Evolutionary conservation across 2,888 invertebrate genomes (phyloP).

Genomic region (Leuctra nigra): DNA sequence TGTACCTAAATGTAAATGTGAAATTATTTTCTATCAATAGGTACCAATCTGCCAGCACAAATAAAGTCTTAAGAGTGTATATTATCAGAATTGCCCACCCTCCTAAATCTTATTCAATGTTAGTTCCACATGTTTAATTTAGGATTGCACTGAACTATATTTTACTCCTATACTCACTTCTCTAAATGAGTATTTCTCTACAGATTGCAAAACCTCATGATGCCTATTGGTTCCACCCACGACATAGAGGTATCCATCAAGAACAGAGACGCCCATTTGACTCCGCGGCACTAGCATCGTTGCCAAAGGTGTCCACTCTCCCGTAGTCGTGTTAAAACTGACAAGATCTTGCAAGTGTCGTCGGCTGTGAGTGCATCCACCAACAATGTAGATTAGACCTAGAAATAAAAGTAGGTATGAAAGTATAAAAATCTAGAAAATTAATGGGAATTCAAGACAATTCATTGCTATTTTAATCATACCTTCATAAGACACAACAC

Average conservation of each 20-base stretch:
- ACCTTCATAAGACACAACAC: constrained; percentile 78
- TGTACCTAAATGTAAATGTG: too few relatives aligned
- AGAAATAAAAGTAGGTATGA: constrained; percentile 14
- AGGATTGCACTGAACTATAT: too few relatives aligned
- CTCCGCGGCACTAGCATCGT: constrained; percentile 75
- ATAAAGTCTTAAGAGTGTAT: too few relatives aligned
- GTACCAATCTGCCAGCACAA: too few relatives aligned
- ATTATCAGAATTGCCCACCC: too few relatives aligned
- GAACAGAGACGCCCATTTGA: constrained; percentile 84
- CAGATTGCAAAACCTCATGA: constrained; percentile 70
- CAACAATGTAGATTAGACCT: constrained; percentile 85
- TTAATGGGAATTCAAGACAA: neutral
- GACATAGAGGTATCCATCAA: constrained; percentile 76
- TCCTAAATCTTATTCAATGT: too few relatives aligned
- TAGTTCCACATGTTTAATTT: too few relatives aligned
- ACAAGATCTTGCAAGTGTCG: constrained; percentile 73
- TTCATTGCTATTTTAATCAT: constrained; percentile 24
- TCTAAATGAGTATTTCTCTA: constrained; percentile 76
- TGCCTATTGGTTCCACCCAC: constrained; percentile 83
- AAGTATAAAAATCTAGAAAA: neutral
- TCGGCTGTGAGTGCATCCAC: constrained; percentile 77
- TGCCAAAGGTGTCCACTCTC: constrained; percentile 70
- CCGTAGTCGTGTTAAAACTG: constrained; percentile 72
- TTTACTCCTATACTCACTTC: constrained; percentile 55
- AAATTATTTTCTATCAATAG: too few relatives aligned